These are phyloP conservation scores for Stenopsyche tienmushanensis DNA, from an alignment of 1,140 invertebrate genomes.

Conservation along the genomic window DNA sequence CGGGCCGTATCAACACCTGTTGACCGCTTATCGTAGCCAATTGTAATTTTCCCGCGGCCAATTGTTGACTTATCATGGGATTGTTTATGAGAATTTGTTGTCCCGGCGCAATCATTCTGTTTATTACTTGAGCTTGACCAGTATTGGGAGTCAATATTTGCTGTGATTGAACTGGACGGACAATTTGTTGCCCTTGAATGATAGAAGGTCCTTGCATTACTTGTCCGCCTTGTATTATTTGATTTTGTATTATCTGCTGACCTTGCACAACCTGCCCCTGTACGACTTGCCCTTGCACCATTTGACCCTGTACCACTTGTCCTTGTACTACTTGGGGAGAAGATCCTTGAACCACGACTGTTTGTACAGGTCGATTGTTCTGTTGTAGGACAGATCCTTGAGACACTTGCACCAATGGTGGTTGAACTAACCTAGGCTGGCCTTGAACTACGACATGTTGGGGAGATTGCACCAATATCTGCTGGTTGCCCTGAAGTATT, in stretches of 20 bases:
- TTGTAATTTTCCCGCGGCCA: constrained; percentile 76
- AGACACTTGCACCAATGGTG: constrained; percentile 33
- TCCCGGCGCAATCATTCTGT: constrained; percentile 42
- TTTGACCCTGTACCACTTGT: constrained; percentile 29
- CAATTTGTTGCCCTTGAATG: constrained; percentile 34
- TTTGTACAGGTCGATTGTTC: constrained; percentile 39
- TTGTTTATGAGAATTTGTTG: constrained; percentile 76
- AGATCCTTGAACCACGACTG: constrained; percentile 50
- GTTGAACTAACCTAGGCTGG: constrained; percentile 42
- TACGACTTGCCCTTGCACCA: too few relatives aligned
- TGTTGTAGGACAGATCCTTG: constrained; percentile 33
- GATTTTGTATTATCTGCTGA: constrained; percentile 31
- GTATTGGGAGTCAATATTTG: constrained; percentile 40
- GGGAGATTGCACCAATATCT: constrained; percentile 43
- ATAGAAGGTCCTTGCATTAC: constrained; percentile 32
- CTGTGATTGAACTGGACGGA: constrained; percentile 29
- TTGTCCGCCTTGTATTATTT: constrained; percentile 31
- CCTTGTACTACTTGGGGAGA: constrained; percentile 27
- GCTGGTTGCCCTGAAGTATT: constrained; percentile 45
- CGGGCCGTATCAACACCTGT: constrained; percentile 72
- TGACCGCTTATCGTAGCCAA: constrained; percentile 81
- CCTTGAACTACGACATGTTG: constrained; percentile 49
- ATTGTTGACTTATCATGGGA: constrained; percentile 70
- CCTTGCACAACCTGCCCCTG: constrained; percentile 51
- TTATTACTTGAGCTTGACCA: constrained; percentile 42